Base-by-base conservation (phyloP, 2,797 vertebrate species). In the Spinus pinus region DNA sequence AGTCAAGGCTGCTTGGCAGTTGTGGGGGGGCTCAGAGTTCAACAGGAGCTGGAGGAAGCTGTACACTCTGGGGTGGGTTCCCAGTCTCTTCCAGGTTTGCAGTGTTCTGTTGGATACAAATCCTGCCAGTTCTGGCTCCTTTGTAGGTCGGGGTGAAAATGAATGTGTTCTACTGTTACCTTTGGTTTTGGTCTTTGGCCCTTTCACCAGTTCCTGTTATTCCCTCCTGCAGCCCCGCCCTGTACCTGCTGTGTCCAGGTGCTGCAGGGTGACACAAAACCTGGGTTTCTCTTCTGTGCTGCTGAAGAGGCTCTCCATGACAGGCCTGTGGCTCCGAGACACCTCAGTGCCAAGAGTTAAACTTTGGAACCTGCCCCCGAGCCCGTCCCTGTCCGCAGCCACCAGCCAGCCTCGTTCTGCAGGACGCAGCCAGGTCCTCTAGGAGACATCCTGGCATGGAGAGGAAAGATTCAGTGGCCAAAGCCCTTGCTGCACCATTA, bases 41-140 rank as follows among this genome's bases (percentile, higher is more conserved):
- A 18, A 6, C 31, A 31, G 62, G 8, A 77, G 39, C 44, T 13
- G 17, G 14, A 41, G 8, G 27, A 4, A 3, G 16, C 14, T 56
- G 9, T 6, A 0, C 11, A 18, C 13, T 2, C 13, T 0, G 0
- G 2, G 4, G 4, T 11, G 53, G 22, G n/a, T 5, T 66, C 70
- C n/a, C 33, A 39, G 22, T 30, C 22, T 28, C 58, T 31, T 2
- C 5, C 19, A 37, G 41, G 6, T 25, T 14, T 35, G 9, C 24
- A 11, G 30, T 2, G 0, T 30, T 16, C 23, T 47, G 0, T 10
- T 22, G 51, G 21, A 21, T 16, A 2, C 31, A 42, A 50, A 44
- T 27, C 60, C 51, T 53, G 56, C 51, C 27, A 8, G 10, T 31
- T 31, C 22, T 50, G 35, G 6, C 49, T 25, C 30, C 44, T 44